phyloP scores from a whole-genome alignment of 2,888 invertebrate genomes.

The Enchytraeus crypticus region DNA sequence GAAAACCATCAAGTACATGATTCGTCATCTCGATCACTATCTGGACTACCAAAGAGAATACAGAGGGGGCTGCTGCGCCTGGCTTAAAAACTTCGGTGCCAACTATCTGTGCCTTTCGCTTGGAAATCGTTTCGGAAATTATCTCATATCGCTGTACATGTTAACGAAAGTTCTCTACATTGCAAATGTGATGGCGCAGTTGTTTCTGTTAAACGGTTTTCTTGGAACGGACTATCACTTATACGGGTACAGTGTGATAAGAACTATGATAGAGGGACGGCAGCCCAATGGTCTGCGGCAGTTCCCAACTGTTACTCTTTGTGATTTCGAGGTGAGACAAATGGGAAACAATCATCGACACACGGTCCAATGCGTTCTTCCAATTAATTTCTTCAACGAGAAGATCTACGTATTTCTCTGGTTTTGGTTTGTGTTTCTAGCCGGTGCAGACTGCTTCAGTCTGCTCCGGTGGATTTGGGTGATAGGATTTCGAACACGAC shows the following conservation, averaged over 20 bases:
- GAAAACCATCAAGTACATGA: constrained; percentile 50
- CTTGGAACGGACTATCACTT: constrained; percentile 49
- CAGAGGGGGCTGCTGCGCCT: constrained; percentile 45
- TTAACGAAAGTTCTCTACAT: constrained; percentile 50
- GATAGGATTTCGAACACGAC: constrained; percentile 43
- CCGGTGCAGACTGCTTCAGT: constrained; percentile 46
- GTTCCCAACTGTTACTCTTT: constrained; percentile 47
- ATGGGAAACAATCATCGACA: constrained; percentile 48
- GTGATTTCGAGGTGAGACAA: constrained; percentile 49
- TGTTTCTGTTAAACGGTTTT: constrained; percentile 51
- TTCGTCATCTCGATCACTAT: constrained; percentile 52
- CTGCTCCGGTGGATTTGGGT: constrained; percentile 50
- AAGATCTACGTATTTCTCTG: too few relatives aligned
- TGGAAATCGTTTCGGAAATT: constrained; percentile 50
- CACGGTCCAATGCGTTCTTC: constrained; percentile 48
- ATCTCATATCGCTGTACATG: constrained; percentile 51
- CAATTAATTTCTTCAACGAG: too few relatives aligned
- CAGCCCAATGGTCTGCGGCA: constrained; percentile 41
- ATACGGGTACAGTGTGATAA: constrained; percentile 51
- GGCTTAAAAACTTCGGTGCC: constrained; percentile 43
- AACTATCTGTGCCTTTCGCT: constrained; percentile 45
- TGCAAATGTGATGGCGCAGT: constrained; percentile 49
- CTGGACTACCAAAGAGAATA: constrained; percentile 46
- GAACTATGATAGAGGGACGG: constrained; percentile 47
- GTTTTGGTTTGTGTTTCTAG: constrained; percentile 52